Evolutionary conservation across 2,113 vertebrate species (phyloP).

Genomic region (Podarcis raffonei): DNA sequence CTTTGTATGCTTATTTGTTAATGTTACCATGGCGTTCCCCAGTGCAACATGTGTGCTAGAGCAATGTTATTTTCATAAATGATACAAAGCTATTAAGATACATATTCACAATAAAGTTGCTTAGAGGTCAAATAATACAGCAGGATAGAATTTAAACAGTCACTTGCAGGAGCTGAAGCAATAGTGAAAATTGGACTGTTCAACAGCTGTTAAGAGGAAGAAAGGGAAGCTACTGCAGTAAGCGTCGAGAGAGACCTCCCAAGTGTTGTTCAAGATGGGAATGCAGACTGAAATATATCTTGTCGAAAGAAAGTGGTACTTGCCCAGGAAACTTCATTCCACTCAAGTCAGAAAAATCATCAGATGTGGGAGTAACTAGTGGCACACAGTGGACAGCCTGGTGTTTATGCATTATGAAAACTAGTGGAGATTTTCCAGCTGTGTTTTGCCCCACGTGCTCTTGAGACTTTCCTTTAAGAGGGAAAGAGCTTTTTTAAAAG

Average conservation of each 20-base stretch:
- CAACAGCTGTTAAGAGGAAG: background rate
- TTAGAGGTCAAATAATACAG: slow-evolving; percentile 8
- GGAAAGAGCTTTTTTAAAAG: no score
- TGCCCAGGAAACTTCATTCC: background rate
- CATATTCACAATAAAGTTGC: slow-evolving; percentile 20
- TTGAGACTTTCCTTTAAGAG: no score
- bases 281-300: background rate
- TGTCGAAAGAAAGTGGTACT: background rate
- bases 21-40: background rate
- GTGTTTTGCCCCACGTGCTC: no score
- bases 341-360: background rate
- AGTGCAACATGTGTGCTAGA: background rate
- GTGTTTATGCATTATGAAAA: background rate
- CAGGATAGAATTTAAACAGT: background rate
- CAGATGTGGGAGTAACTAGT: background rate
- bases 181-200: slow-evolving; percentile 5
- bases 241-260: background rate
- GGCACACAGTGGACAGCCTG: background rate
- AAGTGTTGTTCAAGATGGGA: background rate
- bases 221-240: background rate
- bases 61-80: background rate
- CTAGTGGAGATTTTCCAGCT: background rate
- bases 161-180: background rate
- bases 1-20: background rate
- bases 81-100: slow-evolving; percentile 17